Base-by-base conservation (phyloP, 2,113 vertebrate genomes). In the Thinocorus orbignyianus region DNA sequence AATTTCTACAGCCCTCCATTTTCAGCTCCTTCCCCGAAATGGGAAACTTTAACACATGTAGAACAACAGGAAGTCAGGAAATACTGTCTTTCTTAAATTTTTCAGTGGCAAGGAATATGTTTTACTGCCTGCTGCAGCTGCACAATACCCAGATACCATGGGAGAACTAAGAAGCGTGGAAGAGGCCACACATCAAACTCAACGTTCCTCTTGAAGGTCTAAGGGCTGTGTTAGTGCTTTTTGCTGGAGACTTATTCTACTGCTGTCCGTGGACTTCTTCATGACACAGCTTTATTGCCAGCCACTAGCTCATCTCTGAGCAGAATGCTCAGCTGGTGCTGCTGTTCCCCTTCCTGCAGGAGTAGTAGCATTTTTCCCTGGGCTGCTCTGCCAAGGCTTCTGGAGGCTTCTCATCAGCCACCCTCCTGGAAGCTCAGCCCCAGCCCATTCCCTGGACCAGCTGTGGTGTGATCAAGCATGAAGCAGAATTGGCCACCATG, bases 111-210 rank as follows among this genome's bases (percentile, higher is more conserved):
- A 15, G 25, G 17, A 81, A 65, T 1, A 35, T 0, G 0, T 41
- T 72, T n/a, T 78, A 6, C n/a, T 68, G n/a, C 8, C 61, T 74
- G 16, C 18, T 65, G 4, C 28, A 60, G 26, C 10, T 39, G 11
- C 30, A 14, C 4, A 9, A 37, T 13, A 48, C 3, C 17, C 11
- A 44, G 42, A 72, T 31, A 48, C 6, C 28, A 42, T 0, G 0
- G 28, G 6, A 81, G 22, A 73, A 52, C 10, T 8, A 26, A n/a
- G 13, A 8, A 61, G 13, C 42, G 13, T 42, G 46, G 28, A 55
- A 70, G 44, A 73, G 17, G 37, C 19, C 9, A 39, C 5, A 14
- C 12, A 2, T 14, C 24, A 13, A 25, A 30, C 9, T 48, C 15
- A 13, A 0, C 12, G 33, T 33, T 25, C 13, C 1, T 1, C 55